phyloP scores from a whole-genome alignment of 2,113 vertebrate genomes.

The Sinocyclocheilus rhinocerous region DNA sequence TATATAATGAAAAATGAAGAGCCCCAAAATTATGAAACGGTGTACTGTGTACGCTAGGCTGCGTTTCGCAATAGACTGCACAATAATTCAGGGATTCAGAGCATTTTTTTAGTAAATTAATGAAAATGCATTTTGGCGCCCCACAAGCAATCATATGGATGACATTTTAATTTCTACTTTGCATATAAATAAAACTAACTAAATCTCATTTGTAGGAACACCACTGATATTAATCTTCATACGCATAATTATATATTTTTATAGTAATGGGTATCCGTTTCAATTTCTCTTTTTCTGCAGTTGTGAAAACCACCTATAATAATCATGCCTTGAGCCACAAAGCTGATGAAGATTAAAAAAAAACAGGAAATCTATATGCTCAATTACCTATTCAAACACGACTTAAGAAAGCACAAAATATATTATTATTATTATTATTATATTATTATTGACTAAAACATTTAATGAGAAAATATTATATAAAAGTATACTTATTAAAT shows the following conservation, averaged over 20 bases:
- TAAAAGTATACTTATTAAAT: too few species aligned
- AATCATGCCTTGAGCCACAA: background rate
- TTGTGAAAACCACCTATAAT: constrained; percentile 24
- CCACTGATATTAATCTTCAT: constrained; percentile 19
- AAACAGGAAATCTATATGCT: background rate
- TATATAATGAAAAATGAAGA: constrained; percentile 28
- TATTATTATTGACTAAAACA: background rate
- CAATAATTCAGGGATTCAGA: background rate
- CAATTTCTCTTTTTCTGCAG: background rate
- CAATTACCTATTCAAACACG: background rate
- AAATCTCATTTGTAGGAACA: constrained; percentile 4
- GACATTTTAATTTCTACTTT: constrained; percentile 40
- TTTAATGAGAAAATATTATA: too few species aligned
- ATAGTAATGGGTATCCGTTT: constrained; percentile 10
- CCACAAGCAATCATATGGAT: constrained; percentile 30
- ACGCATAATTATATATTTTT: background rate
- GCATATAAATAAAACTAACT: constrained; percentile 23
- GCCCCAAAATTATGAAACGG: background rate
- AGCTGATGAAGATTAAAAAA: background rate
- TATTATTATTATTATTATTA: background rate
- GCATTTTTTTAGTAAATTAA: background rate
- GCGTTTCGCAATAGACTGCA: background rate
- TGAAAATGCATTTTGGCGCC: constrained; percentile 27
- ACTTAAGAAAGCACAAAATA: too few species aligned
- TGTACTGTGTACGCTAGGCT: background rate